phyloP scores from a whole-genome alignment of 2,888 invertebrate species.

The Argynnis bischoffii region DNA sequence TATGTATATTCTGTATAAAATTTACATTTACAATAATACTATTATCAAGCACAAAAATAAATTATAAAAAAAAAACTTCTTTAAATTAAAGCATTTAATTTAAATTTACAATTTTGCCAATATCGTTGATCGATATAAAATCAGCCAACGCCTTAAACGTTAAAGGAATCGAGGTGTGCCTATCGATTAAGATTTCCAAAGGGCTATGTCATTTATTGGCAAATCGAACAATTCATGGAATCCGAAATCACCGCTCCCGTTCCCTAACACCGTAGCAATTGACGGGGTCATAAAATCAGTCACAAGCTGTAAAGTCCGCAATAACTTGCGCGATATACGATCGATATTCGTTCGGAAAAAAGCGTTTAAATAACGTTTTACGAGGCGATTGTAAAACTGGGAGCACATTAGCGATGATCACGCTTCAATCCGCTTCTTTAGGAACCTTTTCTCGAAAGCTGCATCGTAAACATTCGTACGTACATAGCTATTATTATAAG shows the following conservation, averaged over 20 bases:
- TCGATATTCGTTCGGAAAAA: slow-evolving; percentile 60
- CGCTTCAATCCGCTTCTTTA: slow-evolving; percentile 57
- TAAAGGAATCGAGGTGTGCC: background rate
- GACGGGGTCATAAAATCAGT: slow-evolving; percentile 77
- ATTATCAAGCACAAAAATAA: too few relatives aligned
- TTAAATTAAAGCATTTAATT: too few relatives aligned
- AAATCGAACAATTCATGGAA: slow-evolving; percentile 34
- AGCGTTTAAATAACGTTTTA: slow-evolving; percentile 61
- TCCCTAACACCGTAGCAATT: slow-evolving; percentile 53
- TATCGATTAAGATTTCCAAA: slow-evolving; percentile 23
- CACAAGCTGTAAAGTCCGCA: slow-evolving; percentile 72
- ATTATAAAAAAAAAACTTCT: too few relatives aligned
- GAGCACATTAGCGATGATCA: slow-evolving; percentile 54
- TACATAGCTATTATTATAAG: slow-evolving; percentile 26
- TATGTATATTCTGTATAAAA: too few relatives aligned
- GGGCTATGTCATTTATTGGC: slow-evolving; percentile 22
- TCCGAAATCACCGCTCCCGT: slow-evolving; percentile 45
- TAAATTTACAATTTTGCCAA: too few relatives aligned
- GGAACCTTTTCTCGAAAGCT: slow-evolving; percentile 60
- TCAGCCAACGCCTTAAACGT: background rate
- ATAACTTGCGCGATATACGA: slow-evolving; percentile 74
- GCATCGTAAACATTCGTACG: slow-evolving; percentile 46
- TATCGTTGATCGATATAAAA: background rate
- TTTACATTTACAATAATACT: too few relatives aligned
- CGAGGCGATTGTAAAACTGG: slow-evolving; percentile 72